phyloP scores from a whole-genome alignment of 2,113 vertebrate species.

The Bujurquina vittata region DNA sequence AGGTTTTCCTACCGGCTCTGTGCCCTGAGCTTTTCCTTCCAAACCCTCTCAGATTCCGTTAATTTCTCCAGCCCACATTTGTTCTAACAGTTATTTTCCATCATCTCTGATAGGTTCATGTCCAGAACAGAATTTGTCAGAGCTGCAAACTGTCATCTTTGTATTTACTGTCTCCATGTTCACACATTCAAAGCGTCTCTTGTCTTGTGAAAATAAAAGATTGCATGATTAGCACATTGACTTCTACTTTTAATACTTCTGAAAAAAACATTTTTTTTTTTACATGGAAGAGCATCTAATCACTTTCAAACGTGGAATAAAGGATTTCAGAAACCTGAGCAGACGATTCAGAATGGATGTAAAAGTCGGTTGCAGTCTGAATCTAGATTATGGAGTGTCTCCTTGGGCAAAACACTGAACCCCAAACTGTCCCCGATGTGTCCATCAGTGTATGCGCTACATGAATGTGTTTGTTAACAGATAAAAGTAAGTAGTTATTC shows the following conservation, averaged over 20 bases:
- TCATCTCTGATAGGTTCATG: background rate
- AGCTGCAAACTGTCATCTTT: background rate
- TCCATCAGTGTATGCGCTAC: background rate
- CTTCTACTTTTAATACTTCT: background rate
- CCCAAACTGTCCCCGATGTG: background rate
- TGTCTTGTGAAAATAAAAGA: background rate
- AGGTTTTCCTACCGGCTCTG: background rate
- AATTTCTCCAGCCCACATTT: conserved; percentile 11
- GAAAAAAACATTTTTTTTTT: background rate
- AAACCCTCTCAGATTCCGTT: background rate
- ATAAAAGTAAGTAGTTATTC: background rate
- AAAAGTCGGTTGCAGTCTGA: background rate
- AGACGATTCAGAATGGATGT: background rate
- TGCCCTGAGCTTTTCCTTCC: background rate
- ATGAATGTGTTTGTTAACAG: background rate
- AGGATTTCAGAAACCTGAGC: background rate
- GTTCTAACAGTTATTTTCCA: conserved; percentile 11
- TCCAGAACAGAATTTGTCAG: conserved; percentile 3
- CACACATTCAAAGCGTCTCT: background rate
- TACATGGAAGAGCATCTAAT: rapidly evolving
- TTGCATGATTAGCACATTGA: background rate
- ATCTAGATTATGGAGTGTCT: background rate
- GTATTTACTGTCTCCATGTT: background rate
- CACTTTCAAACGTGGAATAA: background rate
- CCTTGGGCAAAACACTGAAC: background rate